Evolutionary conservation across 2,888 invertebrate genomes (phyloP), one percentile per base, ranked within the genome.

Genomic region (Marasmarcha lunaedactyla): DNA sequence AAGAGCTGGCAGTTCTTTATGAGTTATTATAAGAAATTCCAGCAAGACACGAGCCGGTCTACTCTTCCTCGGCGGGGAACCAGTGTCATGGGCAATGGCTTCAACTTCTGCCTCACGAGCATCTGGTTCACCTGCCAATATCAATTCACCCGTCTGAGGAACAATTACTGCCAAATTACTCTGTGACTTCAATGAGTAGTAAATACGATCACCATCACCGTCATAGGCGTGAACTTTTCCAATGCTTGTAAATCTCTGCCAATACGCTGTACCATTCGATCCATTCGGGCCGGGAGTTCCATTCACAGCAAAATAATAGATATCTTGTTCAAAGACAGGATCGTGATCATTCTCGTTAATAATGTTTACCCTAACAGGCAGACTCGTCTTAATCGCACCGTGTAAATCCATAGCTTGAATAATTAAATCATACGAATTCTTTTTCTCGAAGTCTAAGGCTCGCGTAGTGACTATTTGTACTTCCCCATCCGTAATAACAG

Each of bases 301-400:
- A 40, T 89, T 89, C 20, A 92, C 83, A 52, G 90, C 84, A 62
- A 95, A 95, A 51, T 89, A 88, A 64, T 95, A 95, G 36, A 91
- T 85, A 42, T 87, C 86, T 49, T 90, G 88, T 30, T 89, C 89
- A 67, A 97, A 96, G 27, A 91, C 85, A 1, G 97, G 97, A 45
- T 91, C 89, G 67, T 97, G 97, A 70, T 97, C 97, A 66, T 97
- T 97, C 65, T 93, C 93, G 63, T 97, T 95, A 14, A 89, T 78
- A 15, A 98, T 87, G 13, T 87, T 87, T 30, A 97, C 85, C 35
- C 85, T 85, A 9, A 97, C 86, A 48, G 89, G 90, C n/a, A 94
- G 89, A 15, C 89, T 88, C 0, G 94, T 93, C 52, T 90, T 91
- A 67, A 94, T 94, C 36, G 93, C 87, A 34, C 91, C 93, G 51